Evolutionary conservation across 1,140 invertebrate genomes (phyloP), one percentile per base, ranked within the genome.

Genomic region (Wasmannia auropunctata): DNA sequence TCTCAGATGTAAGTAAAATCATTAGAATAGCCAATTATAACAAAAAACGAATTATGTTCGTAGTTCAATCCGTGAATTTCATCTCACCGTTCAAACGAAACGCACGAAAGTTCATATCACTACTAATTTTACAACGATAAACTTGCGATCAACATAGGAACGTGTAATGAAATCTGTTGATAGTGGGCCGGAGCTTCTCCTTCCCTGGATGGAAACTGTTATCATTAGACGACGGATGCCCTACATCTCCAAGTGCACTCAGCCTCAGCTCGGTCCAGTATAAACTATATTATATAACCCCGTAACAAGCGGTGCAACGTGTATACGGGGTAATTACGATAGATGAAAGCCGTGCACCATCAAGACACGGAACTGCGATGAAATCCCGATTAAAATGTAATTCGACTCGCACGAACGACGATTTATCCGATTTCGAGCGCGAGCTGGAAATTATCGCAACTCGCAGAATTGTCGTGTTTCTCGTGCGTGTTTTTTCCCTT

Each of bases 281-380:
- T 72, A 72, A 81, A 81, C 79, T 81, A 81, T 70, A 81, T 81
- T 81, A 81, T 81, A 81, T 79, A 79, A 79, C 34, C 65, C 79
- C 25, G 65, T 58, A 81, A 72, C 79, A 58, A 72, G 67, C 51
- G 63, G 4, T 70, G 63, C 63, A 58, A 58, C 60, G 19, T 72
- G 79, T 83, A 58, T 22, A 83, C 67, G 19, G 37, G 67, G 19
- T 70, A 72, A 72, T 83, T 72, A 83, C 67, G 79, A 83, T 58
- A 72, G 67, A 58, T 43, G 65, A 72, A 58, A 58, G 51, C 25
- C 22, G 40, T 37, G 51, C 37, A 6, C 37, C 65, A 81, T 81
- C 79, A 58, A 81, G 49, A 81, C 63, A 56, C 63, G 63, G 37
- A 70, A 14, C 63, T 31, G 46, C 79, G 25, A 81, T 72, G 67